These are phyloP conservation scores for Tetragonisca angustula DNA, from an alignment of 2,888 invertebrate species.

Conservation along the genomic window DNA sequence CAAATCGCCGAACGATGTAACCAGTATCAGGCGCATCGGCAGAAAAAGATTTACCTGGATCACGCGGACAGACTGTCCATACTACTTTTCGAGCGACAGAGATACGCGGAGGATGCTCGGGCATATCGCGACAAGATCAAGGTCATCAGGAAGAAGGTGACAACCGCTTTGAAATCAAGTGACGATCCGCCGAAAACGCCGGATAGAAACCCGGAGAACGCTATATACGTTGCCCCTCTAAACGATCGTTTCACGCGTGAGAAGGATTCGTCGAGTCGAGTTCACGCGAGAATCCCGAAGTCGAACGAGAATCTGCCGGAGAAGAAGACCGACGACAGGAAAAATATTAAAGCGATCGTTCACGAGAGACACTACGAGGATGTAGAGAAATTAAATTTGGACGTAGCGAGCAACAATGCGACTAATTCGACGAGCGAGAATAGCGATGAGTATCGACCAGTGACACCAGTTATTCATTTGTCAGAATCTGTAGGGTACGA, in stretches of 20 bases:
- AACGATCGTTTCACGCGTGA: constrained; percentile 67
- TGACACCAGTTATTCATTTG: constrained; percentile 6
- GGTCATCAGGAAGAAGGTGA: constrained; percentile 55
- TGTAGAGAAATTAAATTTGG: background rate
- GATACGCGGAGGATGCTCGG: constrained; percentile 85
- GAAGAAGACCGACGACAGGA: background rate
- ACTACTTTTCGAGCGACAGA: constrained; percentile 86
- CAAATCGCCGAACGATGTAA: constrained; percentile 89
- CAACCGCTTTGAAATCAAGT: background rate
- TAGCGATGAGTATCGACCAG: background rate
- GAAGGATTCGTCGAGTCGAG: background rate
- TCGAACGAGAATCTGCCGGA: background rate
- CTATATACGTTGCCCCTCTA: constrained; percentile 69
- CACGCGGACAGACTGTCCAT: constrained; percentile 89
- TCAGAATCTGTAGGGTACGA: constrained; percentile 19
- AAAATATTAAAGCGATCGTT: background rate
- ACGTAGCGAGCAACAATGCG: background rate
- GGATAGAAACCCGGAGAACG: constrained; percentile 73
- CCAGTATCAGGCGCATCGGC: constrained; percentile 86
- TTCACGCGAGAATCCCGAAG: background rate
- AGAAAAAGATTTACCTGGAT: constrained; percentile 88
- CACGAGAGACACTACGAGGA: constrained; percentile 29
- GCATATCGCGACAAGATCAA: constrained; percentile 86
- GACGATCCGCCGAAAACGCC: constrained; percentile 75
- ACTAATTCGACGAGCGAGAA: background rate